A percentile compares a stretch with the other conserved stretches of the same genome.
Conservation (phyloP, 2,888 invertebrate genomes). For the Dryadula phaetusa region DNA sequence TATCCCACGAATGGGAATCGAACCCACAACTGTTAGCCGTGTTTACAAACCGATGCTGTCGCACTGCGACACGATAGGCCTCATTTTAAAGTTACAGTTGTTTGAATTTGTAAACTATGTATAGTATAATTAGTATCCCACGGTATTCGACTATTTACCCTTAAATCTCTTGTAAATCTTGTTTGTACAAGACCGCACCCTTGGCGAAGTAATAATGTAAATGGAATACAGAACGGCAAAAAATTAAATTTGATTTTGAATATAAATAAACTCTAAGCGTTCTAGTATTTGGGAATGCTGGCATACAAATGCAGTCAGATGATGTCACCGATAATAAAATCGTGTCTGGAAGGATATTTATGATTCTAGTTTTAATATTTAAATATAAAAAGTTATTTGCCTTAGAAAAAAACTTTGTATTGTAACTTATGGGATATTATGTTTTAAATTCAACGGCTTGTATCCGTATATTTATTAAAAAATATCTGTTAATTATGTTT, state of each 20-base stretch:
- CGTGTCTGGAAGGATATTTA: slow-evolving; percentile 25
- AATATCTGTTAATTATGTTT: too few species aligned
- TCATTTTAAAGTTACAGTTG: too few species aligned
- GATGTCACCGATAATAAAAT: slow-evolving; percentile 37
- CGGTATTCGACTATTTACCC: not conserved
- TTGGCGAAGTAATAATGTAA: not conserved
- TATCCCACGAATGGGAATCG: too few species aligned
- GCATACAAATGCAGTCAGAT: slow-evolving; percentile 26
- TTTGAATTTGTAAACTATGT: too few species aligned
- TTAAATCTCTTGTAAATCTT: not conserved
- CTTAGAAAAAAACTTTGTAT: not conserved
- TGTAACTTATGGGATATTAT: not conserved
- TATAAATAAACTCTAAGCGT: slow-evolving; percentile 10
- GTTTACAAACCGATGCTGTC: too few species aligned
- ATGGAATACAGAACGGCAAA: slow-evolving; percentile 12
- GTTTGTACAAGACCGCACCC: not conserved
- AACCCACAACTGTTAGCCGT: too few species aligned
- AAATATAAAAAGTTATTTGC: slow-evolving; percentile 10
- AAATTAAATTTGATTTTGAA: slow-evolving; percentile 1
- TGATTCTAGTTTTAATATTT: slow-evolving; percentile 6
- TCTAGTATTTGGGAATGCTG: slow-evolving; percentile 30
- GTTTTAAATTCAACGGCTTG: not conserved
- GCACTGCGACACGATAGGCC: too few species aligned
- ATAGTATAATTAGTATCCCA: too few species aligned
- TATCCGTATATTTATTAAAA: too few species aligned